Base-by-base conservation (phyloP, 64 coral and sea anemone species). In the Montipora foliosa region DNA sequence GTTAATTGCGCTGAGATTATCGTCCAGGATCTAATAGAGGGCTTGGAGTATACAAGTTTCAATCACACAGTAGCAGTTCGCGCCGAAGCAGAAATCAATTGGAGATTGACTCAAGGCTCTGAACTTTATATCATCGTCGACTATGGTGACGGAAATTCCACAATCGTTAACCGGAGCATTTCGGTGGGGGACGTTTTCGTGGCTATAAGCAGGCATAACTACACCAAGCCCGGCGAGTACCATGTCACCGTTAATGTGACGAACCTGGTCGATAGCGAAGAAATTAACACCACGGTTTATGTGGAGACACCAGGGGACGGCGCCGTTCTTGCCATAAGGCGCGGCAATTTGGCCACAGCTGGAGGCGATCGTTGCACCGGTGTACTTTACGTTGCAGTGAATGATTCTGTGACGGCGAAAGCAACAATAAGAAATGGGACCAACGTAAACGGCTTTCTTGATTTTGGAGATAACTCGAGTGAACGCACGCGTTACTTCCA, bases 121-220 rank as follows among this genome's bases (percentile, higher is more conserved):
- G 25, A 25, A 25, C 25, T 25, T 25, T 25, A 25, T 25, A 25
- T 25, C 0, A 25, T 25, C 0, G 25, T 25, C 25, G 25, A 25
- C 25, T 25, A 25, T 1, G 25, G 25, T 25, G 25, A 25, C 1
- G 25, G 25, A 25, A 25, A 25, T 25, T 25, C 25, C 47, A 86
- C 68, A 47, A n/a, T 37, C 4, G 47, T 71, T 12, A 37, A 88
- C 14, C 53, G 77, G 21, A 93, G 62, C 62, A 25, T 85, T 5
- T 79, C 92, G 13, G 83, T 72, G 77, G 29, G 67, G 11, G 83
- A 58, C 16, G 58, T 80, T 37, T 82, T 82, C 29, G 61, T 77
- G 5, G 81, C 81, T 17, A 49, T 93, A 55, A 87, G 86, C 53
- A 80, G 6, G 5, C 92, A 93, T 48, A 93, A 79, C 20, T 93